These are phyloP conservation scores for Sinocyclocheilus anshuiensis DNA, from an alignment of 2,113 vertebrate genomes.

Conservation along the genomic window DNA sequence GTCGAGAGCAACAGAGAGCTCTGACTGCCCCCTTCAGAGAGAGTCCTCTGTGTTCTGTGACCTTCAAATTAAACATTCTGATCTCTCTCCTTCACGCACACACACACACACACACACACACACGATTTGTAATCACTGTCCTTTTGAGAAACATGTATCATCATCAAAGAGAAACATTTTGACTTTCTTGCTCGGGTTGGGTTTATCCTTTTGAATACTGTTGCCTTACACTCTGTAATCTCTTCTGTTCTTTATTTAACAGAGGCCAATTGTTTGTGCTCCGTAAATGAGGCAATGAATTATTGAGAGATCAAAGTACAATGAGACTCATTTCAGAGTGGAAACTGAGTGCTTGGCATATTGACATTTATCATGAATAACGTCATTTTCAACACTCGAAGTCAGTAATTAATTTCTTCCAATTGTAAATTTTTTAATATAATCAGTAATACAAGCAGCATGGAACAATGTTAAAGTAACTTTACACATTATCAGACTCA, in stretches of 20 bases:
- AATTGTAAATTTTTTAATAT: not conserved
- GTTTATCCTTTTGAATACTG: not conserved
- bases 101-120: not conserved
- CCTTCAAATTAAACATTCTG: constrained; percentile 30
- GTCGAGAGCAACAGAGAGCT: constrained; percentile 9
- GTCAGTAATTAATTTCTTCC: not conserved
- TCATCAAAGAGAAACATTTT: constrained; percentile 4
- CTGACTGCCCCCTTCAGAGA: constrained; percentile 10
- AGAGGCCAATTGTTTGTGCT: constrained; percentile 25
- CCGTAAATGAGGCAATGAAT: constrained; percentile 18
- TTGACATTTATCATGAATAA: constrained; percentile 30
- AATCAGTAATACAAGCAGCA: not conserved
- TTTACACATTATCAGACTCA: not conserved
- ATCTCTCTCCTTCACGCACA: not conserved
- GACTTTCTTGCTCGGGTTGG: not conserved
- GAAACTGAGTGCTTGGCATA: constrained; percentile 20
- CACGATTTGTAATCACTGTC: not conserved
- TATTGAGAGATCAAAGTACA: constrained; percentile 33
- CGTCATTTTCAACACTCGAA: not conserved
- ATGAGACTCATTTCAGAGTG: constrained; percentile 24
- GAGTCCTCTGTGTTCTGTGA: not conserved
- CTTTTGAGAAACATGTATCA: not conserved
- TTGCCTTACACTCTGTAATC: not conserved
- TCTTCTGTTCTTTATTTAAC: constrained; percentile 11
- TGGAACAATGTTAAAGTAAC: not conserved